Evolutionary conservation across 2,113 vertebrate genomes (phyloP), one percentile per base, ranked within the genome.

Genomic region (Pycnonotus jocosus): DNA sequence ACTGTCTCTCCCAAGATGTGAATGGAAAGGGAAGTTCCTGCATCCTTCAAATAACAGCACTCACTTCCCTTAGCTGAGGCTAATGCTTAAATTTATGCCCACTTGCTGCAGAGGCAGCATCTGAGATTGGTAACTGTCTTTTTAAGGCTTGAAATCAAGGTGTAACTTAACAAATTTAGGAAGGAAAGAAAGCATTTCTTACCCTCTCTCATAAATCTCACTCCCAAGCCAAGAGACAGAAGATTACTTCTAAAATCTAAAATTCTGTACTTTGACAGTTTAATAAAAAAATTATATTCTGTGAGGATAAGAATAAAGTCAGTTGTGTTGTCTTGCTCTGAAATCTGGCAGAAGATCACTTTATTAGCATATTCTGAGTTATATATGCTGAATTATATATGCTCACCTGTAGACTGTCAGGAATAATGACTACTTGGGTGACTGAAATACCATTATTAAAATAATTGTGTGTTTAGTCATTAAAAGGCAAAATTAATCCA

Each of bases 1-100:
- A 25, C 0, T 0, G 35, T 13, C 8, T 11, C 18, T n/a, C 56
- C 72, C 12, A 1, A 57, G 53, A 30, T 3, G 0, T 65, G 68
- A 81, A 45, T 35, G 56, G 64, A 42, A 84, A 74, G 24, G 33
- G 33, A 86, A 84, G 25, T 33, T 68, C 60, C 47, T 54, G 21
- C 18, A 57, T 73, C 51, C 47, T 74, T 81, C 79, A 56, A 60
- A 47, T 30, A 20, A 27, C 27, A 54, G 27, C 2, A 21, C 24
- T 74, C 51, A 27, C 19, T 62, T 70, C 33, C 35, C 31, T 81
- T 38, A 48, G 11, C 62, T 66, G 42, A 86, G 35, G 45, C 37
- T 48, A 40, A 33, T 47, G 60, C 16, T 78, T 62, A 37, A n/a
- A 13, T 68, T 74, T 38, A 50, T 50, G 18, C 10, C 28, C 25